Conservation (phyloP, 2,797 vertebrate species). For the Hipposideros larvatus region DNA sequence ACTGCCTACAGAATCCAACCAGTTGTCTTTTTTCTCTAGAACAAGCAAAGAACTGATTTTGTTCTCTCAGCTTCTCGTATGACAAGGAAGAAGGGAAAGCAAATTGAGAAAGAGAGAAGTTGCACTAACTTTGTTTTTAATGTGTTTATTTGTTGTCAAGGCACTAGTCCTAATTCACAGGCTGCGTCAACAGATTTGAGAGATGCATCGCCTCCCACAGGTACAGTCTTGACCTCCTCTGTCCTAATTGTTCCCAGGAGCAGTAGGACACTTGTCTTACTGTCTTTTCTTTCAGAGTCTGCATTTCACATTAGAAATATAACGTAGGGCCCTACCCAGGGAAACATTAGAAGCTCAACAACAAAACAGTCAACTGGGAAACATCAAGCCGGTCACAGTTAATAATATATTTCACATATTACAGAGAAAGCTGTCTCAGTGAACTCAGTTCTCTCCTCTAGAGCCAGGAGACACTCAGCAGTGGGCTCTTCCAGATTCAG, state of each 20-base stretch:
- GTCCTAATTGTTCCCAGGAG: background rate
- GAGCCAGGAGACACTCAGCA: background rate
- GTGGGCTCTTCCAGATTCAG: background rate
- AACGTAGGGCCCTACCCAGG: accelerated
- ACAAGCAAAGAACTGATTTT: background rate
- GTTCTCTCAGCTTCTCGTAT: background rate
- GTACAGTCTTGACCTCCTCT: background rate
- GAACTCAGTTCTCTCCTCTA: background rate
- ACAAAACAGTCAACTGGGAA: background rate
- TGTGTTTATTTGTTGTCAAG: background rate
- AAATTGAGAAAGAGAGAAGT: background rate
- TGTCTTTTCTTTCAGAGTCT: background rate
- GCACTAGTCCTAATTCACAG: background rate
- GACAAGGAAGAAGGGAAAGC: background rate
- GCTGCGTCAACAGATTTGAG: background rate
- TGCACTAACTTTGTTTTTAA: background rate
- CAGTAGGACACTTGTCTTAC: background rate
- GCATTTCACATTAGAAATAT: background rate
- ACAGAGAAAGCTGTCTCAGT: background rate
- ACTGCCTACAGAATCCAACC: background rate
- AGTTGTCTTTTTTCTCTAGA: background rate
- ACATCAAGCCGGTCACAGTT: background rate
- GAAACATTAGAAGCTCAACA: background rate
- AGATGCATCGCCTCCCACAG: background rate
- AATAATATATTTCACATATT: background rate